Percentiles rank a stretch among this genome's conserved stretches.
These are phyloP conservation scores for Spondyliosoma cantharus DNA, from an alignment of 2,797 vertebrate genomes.

Conservation along the genomic window DNA sequence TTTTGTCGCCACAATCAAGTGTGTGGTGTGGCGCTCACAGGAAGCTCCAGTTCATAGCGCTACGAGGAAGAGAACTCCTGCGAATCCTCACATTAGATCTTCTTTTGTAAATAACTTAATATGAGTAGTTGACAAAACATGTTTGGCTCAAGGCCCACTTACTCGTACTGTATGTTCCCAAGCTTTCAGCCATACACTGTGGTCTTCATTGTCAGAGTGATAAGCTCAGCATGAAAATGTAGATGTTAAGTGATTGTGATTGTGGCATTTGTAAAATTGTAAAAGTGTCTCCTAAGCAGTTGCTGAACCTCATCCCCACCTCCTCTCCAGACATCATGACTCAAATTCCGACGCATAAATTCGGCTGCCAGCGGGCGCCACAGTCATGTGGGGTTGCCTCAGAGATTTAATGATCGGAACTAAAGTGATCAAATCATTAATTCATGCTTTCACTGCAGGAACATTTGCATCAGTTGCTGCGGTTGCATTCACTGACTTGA, in stretches of 20 bases:
- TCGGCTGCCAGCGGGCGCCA: background rate
- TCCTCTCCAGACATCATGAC: background rate
- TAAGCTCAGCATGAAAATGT: background rate
- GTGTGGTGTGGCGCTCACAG: too few species aligned
- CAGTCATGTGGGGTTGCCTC: background rate
- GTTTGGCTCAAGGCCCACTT: background rate
- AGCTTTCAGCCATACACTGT: background rate
- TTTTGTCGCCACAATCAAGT: too few species aligned
- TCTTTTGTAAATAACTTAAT: background rate
- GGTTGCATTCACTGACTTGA: background rate
- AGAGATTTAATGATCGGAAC: background rate
- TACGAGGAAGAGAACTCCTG: background rate
- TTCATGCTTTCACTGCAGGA: conserved; percentile 13
- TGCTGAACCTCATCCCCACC: background rate
- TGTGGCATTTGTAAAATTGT: background rate
- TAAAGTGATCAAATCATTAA: background rate
- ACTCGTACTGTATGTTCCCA: background rate
- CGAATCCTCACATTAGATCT: background rate
- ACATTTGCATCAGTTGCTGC: background rate
- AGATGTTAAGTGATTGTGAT: background rate
- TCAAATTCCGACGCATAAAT: background rate
- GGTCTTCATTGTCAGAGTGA: background rate
- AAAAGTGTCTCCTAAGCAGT: background rate
- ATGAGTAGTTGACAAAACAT: background rate
- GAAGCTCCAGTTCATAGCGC: background rate